Conservation (phyloP, 2,888 invertebrate genomes). For the Elegia similella region DNA sequence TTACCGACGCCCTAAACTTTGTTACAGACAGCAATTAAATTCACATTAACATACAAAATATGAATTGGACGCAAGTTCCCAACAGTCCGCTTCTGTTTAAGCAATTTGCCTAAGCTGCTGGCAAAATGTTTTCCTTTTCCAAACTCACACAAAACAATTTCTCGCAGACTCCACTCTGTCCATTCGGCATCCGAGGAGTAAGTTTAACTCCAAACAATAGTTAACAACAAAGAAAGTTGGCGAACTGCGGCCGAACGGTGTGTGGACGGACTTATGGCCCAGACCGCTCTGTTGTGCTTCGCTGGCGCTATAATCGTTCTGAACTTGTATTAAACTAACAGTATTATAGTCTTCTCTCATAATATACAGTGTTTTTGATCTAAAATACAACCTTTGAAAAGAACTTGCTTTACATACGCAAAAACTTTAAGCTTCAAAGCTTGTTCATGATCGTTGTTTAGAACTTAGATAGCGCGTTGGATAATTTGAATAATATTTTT, state of each 20-base stretch:
- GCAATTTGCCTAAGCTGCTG: slow-evolving; percentile 73
- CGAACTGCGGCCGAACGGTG: slow-evolving; percentile 50
- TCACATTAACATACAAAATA: slow-evolving; percentile 64
- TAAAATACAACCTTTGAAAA: neutral
- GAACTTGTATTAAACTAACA: slow-evolving; percentile 11
- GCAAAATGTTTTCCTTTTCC: slow-evolving; percentile 75
- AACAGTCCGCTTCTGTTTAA: slow-evolving; percentile 43
- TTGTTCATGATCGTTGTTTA: neutral
- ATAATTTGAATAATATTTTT: too few species aligned
- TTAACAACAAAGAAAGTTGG: slow-evolving; percentile 75
- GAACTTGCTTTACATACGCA: neutral
- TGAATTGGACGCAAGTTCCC: slow-evolving; percentile 47
- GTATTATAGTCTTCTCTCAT: neutral
- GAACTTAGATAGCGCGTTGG: too few species aligned
- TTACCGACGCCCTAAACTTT: slow-evolving; percentile 24
- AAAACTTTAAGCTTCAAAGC: neutral
- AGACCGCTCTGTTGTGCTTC: slow-evolving; percentile 42
- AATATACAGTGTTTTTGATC: neutral
- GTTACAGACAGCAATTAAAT: slow-evolving; percentile 50
- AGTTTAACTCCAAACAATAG: slow-evolving; percentile 75
- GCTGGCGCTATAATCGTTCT: slow-evolving; percentile 41
- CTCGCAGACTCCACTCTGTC: slow-evolving; percentile 65
- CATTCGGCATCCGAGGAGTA: slow-evolving; percentile 65
- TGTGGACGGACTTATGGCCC: slow-evolving; percentile 37
- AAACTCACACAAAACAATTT: slow-evolving; percentile 77